These are phyloP conservation scores for Orchesella cincta DNA, from an alignment of 1,140 invertebrate species.

Conservation along the genomic window DNA sequence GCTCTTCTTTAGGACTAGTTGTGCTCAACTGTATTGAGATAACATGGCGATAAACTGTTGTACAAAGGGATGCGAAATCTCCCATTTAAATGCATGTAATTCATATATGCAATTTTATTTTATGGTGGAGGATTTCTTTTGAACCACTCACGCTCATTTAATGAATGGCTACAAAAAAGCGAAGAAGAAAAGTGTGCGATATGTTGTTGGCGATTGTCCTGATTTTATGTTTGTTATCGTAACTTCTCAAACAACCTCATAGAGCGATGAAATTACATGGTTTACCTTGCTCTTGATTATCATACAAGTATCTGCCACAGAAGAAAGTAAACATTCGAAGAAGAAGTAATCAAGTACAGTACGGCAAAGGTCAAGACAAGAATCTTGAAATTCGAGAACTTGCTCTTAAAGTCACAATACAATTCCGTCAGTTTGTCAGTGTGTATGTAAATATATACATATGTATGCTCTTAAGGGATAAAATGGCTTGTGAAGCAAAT, in stretches of 20 bases:
- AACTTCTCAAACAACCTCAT: not conserved
- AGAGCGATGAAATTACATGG: not conserved
- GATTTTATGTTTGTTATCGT: not conserved
- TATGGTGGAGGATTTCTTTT: too few species aligned
- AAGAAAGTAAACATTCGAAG: not conserved
- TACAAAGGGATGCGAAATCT: too few species aligned
- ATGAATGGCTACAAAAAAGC: too few species aligned
- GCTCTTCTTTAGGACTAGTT: too few species aligned
- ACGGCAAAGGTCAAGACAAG: not conserved
- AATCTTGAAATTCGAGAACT: conserved; percentile 20
- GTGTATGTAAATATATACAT: too few species aligned
- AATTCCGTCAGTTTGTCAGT: not conserved
- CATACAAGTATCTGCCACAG: not conserved
- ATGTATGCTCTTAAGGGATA: too few species aligned
- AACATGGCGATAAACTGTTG: too few species aligned
- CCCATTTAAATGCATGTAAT: too few species aligned
- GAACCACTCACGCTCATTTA: too few species aligned
- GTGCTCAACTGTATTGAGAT: too few species aligned
- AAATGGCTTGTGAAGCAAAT: too few species aligned
- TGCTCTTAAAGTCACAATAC: not conserved
- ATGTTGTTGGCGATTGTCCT: not conserved
- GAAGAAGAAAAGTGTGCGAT: not conserved
- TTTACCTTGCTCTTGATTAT: conserved; percentile 1
- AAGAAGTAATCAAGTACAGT: not conserved
- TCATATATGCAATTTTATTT: too few species aligned